Conservation (phyloP, 2,888 invertebrate genomes). For the Drosophila meridionalis region DNA sequence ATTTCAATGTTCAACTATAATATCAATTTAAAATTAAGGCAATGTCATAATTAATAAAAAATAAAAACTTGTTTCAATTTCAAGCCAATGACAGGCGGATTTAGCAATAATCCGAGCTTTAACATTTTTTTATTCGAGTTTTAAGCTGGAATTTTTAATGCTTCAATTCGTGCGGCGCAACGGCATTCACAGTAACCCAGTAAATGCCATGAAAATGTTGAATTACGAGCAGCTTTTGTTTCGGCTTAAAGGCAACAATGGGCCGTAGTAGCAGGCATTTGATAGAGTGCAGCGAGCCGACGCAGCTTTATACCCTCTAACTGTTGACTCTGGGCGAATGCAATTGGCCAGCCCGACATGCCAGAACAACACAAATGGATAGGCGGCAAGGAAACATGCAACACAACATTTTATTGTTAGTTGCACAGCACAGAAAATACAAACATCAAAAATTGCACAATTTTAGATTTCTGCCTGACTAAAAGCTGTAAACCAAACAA, state of each 20-base stretch:
- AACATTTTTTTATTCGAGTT: neutral
- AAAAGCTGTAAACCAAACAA: conserved; percentile 66
- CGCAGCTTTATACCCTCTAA: neutral
- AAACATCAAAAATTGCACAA: conserved; percentile 46
- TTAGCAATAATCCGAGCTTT: neutral
- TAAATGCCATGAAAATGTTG: conserved; percentile 9
- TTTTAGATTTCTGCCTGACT: conserved; percentile 44
- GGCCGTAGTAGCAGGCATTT: conserved; percentile 7
- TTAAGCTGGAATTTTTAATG: conserved; percentile 7
- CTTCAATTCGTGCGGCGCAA: neutral
- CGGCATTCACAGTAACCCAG: neutral
- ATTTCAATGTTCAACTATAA: neutral
- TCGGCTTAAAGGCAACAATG: conserved; percentile 23
- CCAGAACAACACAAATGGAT: neutral
- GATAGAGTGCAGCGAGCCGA: neutral
- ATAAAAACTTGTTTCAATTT: neutral
- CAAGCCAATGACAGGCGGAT: neutral
- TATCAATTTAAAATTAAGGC: neutral
- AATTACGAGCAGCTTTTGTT: conserved; percentile 18
- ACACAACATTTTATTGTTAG: conserved; percentile 20
- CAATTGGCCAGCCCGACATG: conserved; percentile 28
- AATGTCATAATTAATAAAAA: neutral
- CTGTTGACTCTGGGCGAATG: conserved; percentile 34
- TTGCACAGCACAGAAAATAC: conserved; percentile 19
- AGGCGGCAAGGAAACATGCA: conserved; percentile 15